Conservation (phyloP, 2,888 invertebrate species). For the Zhengitettix transpicula region DNA sequence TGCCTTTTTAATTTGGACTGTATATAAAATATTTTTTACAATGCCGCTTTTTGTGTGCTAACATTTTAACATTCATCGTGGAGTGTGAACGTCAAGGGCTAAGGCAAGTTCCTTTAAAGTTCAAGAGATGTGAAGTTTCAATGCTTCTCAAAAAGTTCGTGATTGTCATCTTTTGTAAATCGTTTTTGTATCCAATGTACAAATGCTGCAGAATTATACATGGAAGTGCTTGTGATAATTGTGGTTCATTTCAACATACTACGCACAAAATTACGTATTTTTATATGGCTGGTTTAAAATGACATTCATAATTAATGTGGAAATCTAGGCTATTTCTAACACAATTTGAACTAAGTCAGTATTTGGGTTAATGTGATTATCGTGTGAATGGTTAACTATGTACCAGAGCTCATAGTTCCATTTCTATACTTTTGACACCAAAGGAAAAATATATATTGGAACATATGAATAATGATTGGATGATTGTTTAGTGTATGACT, state of each 20-base stretch:
- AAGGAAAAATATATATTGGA: constrained; percentile 7
- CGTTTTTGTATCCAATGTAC: neutral
- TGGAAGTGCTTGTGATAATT: constrained; percentile 3
- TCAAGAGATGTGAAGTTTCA: no score
- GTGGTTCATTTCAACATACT: neutral
- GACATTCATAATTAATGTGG: neutral
- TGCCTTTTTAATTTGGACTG: no score
- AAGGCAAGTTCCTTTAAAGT: no score
- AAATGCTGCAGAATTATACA: neutral
- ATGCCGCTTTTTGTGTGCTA: no score
- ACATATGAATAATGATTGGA: constrained; percentile 4
- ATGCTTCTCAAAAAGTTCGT: no score
- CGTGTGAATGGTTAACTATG: constrained; percentile 2
- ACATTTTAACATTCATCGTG: no score
- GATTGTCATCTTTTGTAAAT: no score
- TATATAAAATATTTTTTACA: no score
- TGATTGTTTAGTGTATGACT: constrained; percentile 3
- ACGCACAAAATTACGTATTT: neutral
- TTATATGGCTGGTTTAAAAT: neutral
- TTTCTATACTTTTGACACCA: constrained; percentile 9
- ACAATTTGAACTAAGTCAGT: constrained; percentile 8
- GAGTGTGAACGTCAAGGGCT: no score
- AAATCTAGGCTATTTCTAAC: constrained; percentile 2
- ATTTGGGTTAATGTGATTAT: constrained; percentile 5
- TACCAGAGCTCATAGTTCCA: neutral